Evolutionary conservation across 2,797 vertebrate genomes (phyloP).

Genomic region (Ctenopoma kingsleyae): DNA sequence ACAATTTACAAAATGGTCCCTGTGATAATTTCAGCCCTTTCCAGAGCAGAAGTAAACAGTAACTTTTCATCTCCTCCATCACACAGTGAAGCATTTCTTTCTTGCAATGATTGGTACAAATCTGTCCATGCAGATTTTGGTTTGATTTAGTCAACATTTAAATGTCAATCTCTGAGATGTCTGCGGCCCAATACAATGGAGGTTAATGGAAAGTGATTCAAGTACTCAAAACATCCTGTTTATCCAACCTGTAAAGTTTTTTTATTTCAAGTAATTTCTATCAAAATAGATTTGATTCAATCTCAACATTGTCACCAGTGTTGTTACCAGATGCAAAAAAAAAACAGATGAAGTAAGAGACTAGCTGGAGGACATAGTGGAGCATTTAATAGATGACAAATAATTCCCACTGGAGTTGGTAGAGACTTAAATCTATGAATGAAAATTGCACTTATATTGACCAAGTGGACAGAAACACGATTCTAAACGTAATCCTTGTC

Average conservation of each 20-base stretch:
- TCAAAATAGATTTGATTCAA: background rate
- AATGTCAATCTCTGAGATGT: background rate
- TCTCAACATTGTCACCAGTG: background rate
- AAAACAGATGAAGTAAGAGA: background rate
- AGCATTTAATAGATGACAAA: background rate
- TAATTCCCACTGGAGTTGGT: background rate
- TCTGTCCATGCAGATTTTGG: background rate
- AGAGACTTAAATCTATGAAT: background rate
- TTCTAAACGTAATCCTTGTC: background rate
- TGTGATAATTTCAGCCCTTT: conserved; percentile 14
- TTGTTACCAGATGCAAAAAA: background rate
- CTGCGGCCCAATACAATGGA: background rate
- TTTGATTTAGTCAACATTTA: background rate
- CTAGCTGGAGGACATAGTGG: background rate
- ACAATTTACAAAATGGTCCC: conserved; percentile 29
- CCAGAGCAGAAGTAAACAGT: background rate
- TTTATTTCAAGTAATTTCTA: too few relatives aligned
- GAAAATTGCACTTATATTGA: background rate
- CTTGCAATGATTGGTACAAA: background rate
- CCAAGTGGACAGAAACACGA: background rate
- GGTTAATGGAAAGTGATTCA: background rate
- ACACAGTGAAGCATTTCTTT: background rate
- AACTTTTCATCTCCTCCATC: background rate
- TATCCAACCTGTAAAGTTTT: too few relatives aligned
- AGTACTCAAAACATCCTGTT: conserved; percentile 1